These are phyloP conservation scores for Rhinoraja longicauda DNA, from an alignment of 2,797 vertebrate genomes.

Conservation along the genomic window DNA sequence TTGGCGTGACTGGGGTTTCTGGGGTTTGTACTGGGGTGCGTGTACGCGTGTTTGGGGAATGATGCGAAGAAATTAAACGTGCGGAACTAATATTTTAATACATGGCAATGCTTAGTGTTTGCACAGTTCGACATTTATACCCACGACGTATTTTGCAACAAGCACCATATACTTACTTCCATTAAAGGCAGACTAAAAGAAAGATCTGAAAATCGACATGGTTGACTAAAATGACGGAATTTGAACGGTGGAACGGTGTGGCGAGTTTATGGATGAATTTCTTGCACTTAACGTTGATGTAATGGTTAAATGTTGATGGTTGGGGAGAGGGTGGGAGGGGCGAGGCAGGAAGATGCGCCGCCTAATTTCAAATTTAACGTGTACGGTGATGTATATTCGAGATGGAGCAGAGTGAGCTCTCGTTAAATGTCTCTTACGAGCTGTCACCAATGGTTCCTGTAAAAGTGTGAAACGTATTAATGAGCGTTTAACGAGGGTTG, in stretches of 20 bases:
- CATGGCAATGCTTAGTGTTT: neutral
- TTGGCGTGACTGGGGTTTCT: neutral
- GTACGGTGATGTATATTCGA: neutral
- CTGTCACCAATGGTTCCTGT: constrained; percentile 49
- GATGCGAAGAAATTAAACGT: neutral
- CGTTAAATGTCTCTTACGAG: constrained; percentile 39
- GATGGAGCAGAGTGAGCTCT: neutral
- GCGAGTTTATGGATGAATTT: neutral
- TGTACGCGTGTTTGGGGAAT: neutral
- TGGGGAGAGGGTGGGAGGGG: neutral
- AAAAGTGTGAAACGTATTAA: constrained; percentile 60
- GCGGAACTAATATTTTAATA: neutral
- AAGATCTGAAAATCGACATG: neutral
- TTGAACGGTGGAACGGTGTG: neutral
- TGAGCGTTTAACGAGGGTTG: constrained; percentile 71
- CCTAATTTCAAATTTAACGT: neutral
- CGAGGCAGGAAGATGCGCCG: too few relatives aligned
- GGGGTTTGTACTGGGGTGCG: neutral
- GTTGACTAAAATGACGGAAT: neutral
- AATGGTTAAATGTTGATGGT: neutral
- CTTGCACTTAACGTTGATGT: neutral
- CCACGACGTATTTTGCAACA: neutral
- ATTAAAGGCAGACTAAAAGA: neutral
- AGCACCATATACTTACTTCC: neutral
- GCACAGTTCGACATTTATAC: neutral